A percentile compares a stretch with the other conserved stretches of the same genome.
Evolutionary conservation across 2,113 vertebrate genomes (phyloP).

Genomic region (Archilochus colubris): DNA sequence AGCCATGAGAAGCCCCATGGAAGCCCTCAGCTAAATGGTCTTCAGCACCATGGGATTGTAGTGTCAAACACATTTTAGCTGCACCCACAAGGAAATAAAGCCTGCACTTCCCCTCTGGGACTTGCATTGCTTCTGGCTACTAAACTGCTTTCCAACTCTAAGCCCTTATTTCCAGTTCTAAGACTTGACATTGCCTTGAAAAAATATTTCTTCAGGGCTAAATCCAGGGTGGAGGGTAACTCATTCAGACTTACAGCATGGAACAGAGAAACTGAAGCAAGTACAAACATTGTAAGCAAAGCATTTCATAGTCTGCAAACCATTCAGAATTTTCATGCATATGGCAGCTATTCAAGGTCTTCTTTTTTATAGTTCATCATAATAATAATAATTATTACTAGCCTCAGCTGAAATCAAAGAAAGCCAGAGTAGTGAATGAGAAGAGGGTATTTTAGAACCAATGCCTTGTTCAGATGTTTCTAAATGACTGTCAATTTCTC

Average conservation of each 20-base stretch:
- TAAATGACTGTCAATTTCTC: background rate
- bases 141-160: background rate
- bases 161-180: background rate
- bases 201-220: background rate
- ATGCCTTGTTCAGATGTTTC: background rate
- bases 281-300: background rate
- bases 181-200: background rate
- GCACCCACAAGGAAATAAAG: background rate
- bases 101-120: fast-evolving
- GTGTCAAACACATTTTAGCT: background rate
- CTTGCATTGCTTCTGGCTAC: background rate
- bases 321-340: background rate
- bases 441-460: background rate
- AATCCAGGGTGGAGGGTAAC: background rate
- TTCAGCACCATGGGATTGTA: background rate
- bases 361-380: background rate
- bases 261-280: background rate
- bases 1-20: fast-evolving
- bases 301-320: background rate
- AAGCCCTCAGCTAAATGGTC: background rate
- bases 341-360: background rate
- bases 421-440: background rate
- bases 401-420: background rate
- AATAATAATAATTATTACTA: background rate
- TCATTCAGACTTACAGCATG: background rate